phyloP scores from a whole-genome alignment of 2,797 vertebrate genomes.

The Harpagifer antarcticus region DNA sequence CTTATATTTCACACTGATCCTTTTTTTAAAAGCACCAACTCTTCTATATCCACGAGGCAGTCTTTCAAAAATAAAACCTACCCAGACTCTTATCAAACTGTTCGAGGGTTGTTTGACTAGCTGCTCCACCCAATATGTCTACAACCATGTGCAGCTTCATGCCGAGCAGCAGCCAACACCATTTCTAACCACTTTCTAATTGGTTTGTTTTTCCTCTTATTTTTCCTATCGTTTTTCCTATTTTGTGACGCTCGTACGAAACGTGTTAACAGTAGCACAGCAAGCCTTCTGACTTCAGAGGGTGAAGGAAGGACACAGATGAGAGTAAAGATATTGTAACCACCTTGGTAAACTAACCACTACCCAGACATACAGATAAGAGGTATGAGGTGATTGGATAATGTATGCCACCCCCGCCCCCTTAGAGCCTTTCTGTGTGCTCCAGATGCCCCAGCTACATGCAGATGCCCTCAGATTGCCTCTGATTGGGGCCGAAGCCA shows the following conservation, averaged over 20 bases:
- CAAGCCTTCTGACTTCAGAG: neutral
- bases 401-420: neutral
- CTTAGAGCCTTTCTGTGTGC: slow-evolving; percentile 5
- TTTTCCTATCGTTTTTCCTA: too few relatives aligned
- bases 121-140: neutral
- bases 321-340: slow-evolving; percentile 9
- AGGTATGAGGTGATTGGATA: slow-evolving; percentile 35
- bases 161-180: neutral
- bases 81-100: neutral
- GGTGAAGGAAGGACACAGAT: slow-evolving; percentile 19
- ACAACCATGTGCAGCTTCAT: neutral
- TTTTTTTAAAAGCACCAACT: neutral
- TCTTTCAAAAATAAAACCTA: neutral
- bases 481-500: slow-evolving; percentile 67
- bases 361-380: slow-evolving; percentile 3
- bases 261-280: neutral
- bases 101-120: neutral
- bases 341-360: slow-evolving; percentile 21
- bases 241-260: too few relatives aligned
- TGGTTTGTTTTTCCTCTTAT: too few relatives aligned
- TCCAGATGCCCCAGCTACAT: slow-evolving; percentile 52
- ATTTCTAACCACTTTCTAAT: too few relatives aligned
- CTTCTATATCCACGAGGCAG: neutral
- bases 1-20: neutral
- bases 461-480: slow-evolving; percentile 60